A percentile compares a stretch with the other conserved stretches of the same genome.
Evolutionary conservation across 2,888 invertebrate genomes (phyloP).

Genomic region (Crepidodera aurea): DNA sequence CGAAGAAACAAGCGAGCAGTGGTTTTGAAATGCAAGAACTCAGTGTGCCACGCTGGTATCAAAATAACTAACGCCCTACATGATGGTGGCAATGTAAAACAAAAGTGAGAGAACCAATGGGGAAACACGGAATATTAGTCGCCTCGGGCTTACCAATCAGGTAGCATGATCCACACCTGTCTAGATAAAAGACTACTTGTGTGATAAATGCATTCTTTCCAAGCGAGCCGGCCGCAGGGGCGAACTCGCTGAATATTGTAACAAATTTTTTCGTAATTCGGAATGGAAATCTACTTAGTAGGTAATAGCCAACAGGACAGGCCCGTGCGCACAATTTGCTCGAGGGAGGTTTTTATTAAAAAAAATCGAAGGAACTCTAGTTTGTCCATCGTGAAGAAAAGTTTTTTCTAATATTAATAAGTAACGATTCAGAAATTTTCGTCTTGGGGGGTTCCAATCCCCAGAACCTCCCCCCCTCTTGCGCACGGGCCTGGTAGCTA

Average conservation of each 20-base stretch:
- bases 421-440: too few relatives aligned
- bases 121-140: constrained; percentile 42
- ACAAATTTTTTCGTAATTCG: neutral
- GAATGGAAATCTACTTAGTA: too few relatives aligned
- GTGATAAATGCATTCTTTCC: constrained; percentile 27
- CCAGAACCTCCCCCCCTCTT: too few relatives aligned
- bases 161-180: constrained; percentile 52
- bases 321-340: too few relatives aligned
- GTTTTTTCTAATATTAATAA: too few relatives aligned
- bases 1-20: neutral
- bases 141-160: constrained; percentile 56
- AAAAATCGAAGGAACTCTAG: too few relatives aligned
- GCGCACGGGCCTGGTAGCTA: too few relatives aligned
- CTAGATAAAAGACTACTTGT: constrained; percentile 38
- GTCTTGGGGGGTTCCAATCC: too few relatives aligned
- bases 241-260: neutral
- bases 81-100: constrained; percentile 56
- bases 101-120: constrained; percentile 55
- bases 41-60: neutral
- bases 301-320: too few relatives aligned
- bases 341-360: too few relatives aligned
- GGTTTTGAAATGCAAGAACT: neutral
- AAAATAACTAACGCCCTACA: constrained; percentile 47
- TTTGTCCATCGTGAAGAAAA: too few relatives aligned
- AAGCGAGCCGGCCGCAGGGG: neutral